Evolutionary conservation across 2,888 invertebrate genomes (phyloP).

Genomic region (Dolichopus griseipennis): DNA sequence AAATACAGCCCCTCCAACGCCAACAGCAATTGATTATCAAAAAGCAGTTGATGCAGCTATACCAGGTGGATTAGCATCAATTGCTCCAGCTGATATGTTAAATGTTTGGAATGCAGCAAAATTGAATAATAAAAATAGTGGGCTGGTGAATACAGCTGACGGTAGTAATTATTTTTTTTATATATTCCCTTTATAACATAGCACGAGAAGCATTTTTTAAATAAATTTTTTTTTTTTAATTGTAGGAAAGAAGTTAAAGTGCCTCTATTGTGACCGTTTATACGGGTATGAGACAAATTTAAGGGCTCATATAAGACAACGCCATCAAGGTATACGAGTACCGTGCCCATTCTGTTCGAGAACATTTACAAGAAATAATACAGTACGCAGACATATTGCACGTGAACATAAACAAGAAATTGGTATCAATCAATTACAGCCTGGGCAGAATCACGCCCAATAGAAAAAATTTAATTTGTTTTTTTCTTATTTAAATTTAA

Average conservation of each 20-base stretch:
- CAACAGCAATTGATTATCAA: slow-evolving; percentile 43
- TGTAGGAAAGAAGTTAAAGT: slow-evolving; percentile 83
- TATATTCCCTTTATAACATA: slow-evolving; percentile 19
- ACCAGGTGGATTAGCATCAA: slow-evolving; percentile 39
- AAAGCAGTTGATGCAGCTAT: slow-evolving; percentile 36
- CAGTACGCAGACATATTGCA: slow-evolving; percentile 81
- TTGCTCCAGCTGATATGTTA: slow-evolving; percentile 49
- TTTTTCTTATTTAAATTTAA: slow-evolving; percentile 16
- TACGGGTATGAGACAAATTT: slow-evolving; percentile 90
- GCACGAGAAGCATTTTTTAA: neutral
- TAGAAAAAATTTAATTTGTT: slow-evolving; percentile 29
- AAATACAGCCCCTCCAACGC: slow-evolving; percentile 48
- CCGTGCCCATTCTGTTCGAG: slow-evolving; percentile 85
- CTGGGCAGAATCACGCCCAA: slow-evolving; percentile 42
- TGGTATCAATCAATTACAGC: slow-evolving; percentile 31
- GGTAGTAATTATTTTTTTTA: slow-evolving; percentile 48
- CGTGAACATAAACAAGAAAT: slow-evolving; percentile 71
- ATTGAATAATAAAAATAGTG: slow-evolving; percentile 60
- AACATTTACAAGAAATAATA: slow-evolving; percentile 87
- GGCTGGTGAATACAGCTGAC: slow-evolving; percentile 75
- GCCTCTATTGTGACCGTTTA: slow-evolving; percentile 83
- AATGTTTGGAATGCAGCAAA: slow-evolving; percentile 55
- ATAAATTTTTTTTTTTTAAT: slow-evolving; percentile 23
- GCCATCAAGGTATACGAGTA: slow-evolving; percentile 85
- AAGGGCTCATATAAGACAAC: slow-evolving; percentile 82